Evolutionary conservation across 2,113 vertebrate species (phyloP).

Genomic region (Mastomys coucha): DNA sequence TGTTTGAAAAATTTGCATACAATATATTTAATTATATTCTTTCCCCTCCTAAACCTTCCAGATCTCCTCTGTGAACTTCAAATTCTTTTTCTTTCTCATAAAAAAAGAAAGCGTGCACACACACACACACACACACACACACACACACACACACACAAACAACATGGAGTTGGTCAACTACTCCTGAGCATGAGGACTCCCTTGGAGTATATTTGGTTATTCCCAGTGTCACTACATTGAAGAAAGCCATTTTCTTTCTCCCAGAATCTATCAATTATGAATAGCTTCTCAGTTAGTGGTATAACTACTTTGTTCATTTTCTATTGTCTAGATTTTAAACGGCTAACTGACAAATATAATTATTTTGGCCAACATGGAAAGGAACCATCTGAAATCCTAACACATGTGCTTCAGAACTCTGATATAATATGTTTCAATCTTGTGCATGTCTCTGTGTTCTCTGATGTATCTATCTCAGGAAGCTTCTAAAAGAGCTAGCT

Average conservation of each 20-base stretch:
- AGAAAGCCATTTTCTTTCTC: neutral
- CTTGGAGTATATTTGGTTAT: neutral
- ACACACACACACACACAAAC: neutral
- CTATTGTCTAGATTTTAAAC: neutral
- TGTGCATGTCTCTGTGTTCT: constrained; percentile 22
- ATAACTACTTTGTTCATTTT: neutral
- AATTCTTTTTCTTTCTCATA: neutral
- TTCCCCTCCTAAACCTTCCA: neutral
- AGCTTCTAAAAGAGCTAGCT: neutral
- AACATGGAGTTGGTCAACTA: neutral
- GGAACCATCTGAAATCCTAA: neutral
- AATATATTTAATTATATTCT: neutral
- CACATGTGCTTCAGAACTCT: neutral
- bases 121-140: neutral
- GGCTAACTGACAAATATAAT: neutral
- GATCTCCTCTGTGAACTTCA: neutral
- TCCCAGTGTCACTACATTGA: neutral
- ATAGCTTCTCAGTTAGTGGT: neutral
- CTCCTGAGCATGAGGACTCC: neutral
- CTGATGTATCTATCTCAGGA: neutral
- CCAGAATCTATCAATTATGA: neutral
- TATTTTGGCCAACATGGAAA: constrained; percentile 12
- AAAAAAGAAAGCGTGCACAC: neutral
- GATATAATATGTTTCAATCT: neutral
- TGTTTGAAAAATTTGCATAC: neutral